Evolutionary conservation across 2,888 invertebrate species (phyloP).

Genomic region (Ennomos erosarius): DNA sequence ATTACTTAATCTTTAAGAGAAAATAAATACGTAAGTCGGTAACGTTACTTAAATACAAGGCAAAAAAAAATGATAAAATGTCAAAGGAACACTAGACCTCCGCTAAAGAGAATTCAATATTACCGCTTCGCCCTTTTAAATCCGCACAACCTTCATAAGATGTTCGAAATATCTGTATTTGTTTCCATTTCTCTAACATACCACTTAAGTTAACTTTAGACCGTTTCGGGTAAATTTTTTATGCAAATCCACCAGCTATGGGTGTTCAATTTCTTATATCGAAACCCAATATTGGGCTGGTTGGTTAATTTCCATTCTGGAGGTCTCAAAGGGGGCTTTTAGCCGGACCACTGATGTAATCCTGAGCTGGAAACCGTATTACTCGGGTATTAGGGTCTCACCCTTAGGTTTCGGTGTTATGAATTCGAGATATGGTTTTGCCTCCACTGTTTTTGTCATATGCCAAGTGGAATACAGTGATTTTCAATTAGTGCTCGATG

Average conservation of each 20-base stretch:
- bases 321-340: constrained; percentile 44
- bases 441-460: constrained; percentile 16
- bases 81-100: constrained; percentile 15
- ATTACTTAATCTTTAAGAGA: not conserved
- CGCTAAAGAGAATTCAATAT: constrained; percentile 27
- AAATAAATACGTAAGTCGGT: not conserved
- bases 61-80: constrained; percentile 22
- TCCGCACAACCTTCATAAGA: constrained; percentile 41
- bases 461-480: not conserved
- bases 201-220: constrained; percentile 39
- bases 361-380: constrained; percentile 33
- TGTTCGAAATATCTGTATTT: constrained; percentile 34
- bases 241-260: constrained; percentile 64
- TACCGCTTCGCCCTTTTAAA: constrained; percentile 38
- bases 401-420: constrained; percentile 20
- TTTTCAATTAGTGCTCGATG: too few species aligned
- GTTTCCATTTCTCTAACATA: constrained; percentile 34
- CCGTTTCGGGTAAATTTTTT: constrained; percentile 57
- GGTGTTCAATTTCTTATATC: constrained; percentile 65
- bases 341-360: constrained; percentile 36
- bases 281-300: constrained; percentile 49
- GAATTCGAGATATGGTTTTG: constrained; percentile 28
- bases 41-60: constrained; percentile 7
- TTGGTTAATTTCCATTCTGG: constrained; percentile 64
- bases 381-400: constrained; percentile 23